Evolutionary conservation across 2,888 invertebrate genomes (phyloP).

Genomic region (Malachius bipustulatus): DNA sequence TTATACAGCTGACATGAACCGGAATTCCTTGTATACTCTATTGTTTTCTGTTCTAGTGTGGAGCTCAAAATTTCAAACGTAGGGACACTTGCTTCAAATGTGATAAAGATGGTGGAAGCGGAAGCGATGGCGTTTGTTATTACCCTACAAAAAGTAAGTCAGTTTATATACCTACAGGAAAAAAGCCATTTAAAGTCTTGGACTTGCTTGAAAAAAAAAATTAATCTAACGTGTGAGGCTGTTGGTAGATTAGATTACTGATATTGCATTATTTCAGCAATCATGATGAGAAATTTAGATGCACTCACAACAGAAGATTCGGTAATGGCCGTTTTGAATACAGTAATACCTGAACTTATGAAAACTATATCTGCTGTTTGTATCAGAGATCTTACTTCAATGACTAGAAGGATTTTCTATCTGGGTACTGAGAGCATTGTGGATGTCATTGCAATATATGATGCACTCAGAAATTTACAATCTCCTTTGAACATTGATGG

Average conservation of each 20-base stretch:
- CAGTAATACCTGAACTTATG: slow-evolving; percentile 52
- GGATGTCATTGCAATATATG: slow-evolving; percentile 72
- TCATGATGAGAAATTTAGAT: slow-evolving; percentile 84
- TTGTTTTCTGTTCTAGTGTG: slow-evolving; percentile 55
- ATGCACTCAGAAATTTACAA: slow-evolving; percentile 46
- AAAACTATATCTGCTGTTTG: slow-evolving; percentile 75
- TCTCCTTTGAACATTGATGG: slow-evolving; percentile 42
- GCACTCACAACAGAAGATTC: slow-evolving; percentile 88
- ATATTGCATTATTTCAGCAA: slow-evolving; percentile 37
- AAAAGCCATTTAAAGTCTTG: too few relatives aligned
- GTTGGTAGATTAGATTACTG: too few relatives aligned
- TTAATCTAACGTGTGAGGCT: too few relatives aligned
- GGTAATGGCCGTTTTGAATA: slow-evolving; percentile 70
- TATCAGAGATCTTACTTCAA: slow-evolving; percentile 75
- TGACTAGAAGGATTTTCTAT: slow-evolving; percentile 70
- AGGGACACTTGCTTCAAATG: slow-evolving; percentile 92
- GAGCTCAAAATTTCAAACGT: slow-evolving; percentile 91
- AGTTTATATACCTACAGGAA: too few relatives aligned
- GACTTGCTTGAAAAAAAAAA: too few relatives aligned
- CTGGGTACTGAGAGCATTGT: slow-evolving; percentile 69
- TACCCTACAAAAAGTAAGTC: slow-evolving; percentile 72
- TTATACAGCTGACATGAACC: background rate
- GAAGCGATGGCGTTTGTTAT: slow-evolving; percentile 69
- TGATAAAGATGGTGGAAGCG: slow-evolving; percentile 74
- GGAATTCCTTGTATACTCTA: slow-evolving; percentile 6